phyloP scores from a whole-genome alignment of 1,140 invertebrate genomes.

The Lepidurus couesii region DNA sequence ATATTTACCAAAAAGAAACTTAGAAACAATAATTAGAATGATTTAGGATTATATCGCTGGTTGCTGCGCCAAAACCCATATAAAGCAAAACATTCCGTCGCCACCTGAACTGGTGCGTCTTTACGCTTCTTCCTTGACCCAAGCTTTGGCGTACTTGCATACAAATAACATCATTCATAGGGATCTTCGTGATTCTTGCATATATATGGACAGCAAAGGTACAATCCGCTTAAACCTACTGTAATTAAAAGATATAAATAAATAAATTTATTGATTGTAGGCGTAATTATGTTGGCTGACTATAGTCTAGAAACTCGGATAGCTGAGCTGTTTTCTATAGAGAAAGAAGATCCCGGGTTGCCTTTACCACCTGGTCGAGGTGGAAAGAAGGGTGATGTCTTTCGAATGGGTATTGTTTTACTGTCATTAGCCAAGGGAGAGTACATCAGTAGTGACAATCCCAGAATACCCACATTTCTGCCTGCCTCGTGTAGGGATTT shows the following conservation, averaged over 20 bases:
- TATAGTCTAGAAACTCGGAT: slow-evolving; percentile 64
- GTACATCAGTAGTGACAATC: slow-evolving; percentile 48
- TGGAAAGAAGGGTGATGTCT: slow-evolving; percentile 66
- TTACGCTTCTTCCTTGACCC: slow-evolving; percentile 58
- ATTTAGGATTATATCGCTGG: slow-evolving; percentile 59
- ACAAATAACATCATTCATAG: slow-evolving; percentile 71
- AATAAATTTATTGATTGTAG: slow-evolving; percentile 54
- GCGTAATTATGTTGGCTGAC: slow-evolving; percentile 53
- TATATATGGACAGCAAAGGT: slow-evolving; percentile 52
- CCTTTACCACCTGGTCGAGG: slow-evolving; percentile 54
- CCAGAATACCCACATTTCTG: slow-evolving; percentile 50
- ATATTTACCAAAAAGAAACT: background rate
- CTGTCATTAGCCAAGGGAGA: slow-evolving; percentile 52
- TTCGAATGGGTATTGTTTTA: slow-evolving; percentile 58
- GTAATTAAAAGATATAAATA: slow-evolving; percentile 30
- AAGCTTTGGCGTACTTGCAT: slow-evolving; percentile 66
- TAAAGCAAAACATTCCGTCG: slow-evolving; percentile 51
- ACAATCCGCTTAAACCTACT: slow-evolving; percentile 25
- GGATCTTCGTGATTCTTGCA: slow-evolving; percentile 48
- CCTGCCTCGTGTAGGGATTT: slow-evolving; percentile 62
- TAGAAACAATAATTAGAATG: slow-evolving; percentile 34
- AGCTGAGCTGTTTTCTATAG: slow-evolving; percentile 46
- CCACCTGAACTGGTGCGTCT: slow-evolving; percentile 56
- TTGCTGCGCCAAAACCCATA: slow-evolving; percentile 49
- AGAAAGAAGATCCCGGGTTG: slow-evolving; percentile 43